Evolutionary conservation across 92 coral and sea anemone genomes (phyloP).

Genomic region (Epizoanthus stellaris): DNA sequence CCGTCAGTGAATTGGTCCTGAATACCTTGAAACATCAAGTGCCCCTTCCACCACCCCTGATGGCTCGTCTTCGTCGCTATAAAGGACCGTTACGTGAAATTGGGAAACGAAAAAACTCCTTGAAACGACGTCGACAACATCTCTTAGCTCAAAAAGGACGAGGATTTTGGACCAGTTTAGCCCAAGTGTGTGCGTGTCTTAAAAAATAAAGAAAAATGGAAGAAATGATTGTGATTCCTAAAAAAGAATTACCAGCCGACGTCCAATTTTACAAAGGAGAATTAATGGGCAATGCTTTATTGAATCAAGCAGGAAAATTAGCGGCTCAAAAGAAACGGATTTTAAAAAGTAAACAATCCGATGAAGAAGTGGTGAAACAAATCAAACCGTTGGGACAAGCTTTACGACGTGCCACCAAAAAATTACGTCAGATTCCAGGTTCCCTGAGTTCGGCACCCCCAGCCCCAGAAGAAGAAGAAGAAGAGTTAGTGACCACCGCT

Average conservation of each 20-base stretch:
- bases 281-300: slow-evolving; percentile 10
- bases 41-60: background rate
- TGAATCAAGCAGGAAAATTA: background rate
- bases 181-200: background rate
- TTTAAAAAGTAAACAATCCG: no score
- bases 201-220: background rate
- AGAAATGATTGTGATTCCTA: slow-evolving; percentile 7
- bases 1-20: slow-evolving; percentile 16
- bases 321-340: slow-evolving; percentile 8
- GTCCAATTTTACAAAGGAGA: background rate
- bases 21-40: background rate
- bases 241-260: background rate
- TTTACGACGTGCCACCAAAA: no score
- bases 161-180: background rate
- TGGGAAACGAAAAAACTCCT: background rate
- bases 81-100: background rate
- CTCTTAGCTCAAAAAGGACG: background rate
- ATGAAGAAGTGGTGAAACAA: no score
- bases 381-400: no score
- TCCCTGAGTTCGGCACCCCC: no score
- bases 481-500: no score
- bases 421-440: background rate
- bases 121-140: background rate
- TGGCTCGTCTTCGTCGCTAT: background rate
- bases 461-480: no score